These are phyloP conservation scores for Bactericera cockerelli DNA, from an alignment of 1,140 invertebrate species.

Conservation along the genomic window DNA sequence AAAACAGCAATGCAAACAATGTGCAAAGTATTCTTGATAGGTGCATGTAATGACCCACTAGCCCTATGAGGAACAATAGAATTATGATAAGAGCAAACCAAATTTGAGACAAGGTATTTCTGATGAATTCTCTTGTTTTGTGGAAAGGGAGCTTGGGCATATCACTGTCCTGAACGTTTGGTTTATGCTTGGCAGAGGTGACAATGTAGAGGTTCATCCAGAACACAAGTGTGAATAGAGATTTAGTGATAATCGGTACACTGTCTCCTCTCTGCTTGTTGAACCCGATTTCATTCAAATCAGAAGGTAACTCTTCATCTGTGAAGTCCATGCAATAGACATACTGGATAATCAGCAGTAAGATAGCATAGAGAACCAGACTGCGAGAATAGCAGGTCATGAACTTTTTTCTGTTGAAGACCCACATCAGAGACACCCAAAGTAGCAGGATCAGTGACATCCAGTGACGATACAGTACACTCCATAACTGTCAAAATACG, in stretches of 20 bases:
- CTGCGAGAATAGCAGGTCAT: background rate
- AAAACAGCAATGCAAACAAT: too few species aligned
- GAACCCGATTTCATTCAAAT: background rate
- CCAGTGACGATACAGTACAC: conserved; percentile 4
- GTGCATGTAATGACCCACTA: background rate
- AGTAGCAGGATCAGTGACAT: background rate
- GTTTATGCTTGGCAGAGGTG: background rate
- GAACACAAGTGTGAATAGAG: background rate
- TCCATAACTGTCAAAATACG: background rate
- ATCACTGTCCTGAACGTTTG: background rate
- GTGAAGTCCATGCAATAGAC: conserved; percentile 6
- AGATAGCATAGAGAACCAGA: background rate
- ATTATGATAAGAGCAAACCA: background rate
- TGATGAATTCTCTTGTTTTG: too few species aligned
- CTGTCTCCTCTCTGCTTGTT: background rate
- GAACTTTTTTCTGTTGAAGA: background rate
- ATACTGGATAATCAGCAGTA: background rate
- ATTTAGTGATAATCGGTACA: background rate
- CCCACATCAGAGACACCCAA: background rate
- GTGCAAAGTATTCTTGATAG: background rate
- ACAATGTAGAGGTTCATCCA: background rate
- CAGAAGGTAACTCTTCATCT: background rate
- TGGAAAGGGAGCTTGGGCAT: too few species aligned
- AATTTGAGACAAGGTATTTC: background rate
- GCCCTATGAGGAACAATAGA: background rate